Evolutionary conservation across 2,113 vertebrate genomes (phyloP), one percentile per base, ranked within the genome.

Genomic region (Lanius ludovicianus): DNA sequence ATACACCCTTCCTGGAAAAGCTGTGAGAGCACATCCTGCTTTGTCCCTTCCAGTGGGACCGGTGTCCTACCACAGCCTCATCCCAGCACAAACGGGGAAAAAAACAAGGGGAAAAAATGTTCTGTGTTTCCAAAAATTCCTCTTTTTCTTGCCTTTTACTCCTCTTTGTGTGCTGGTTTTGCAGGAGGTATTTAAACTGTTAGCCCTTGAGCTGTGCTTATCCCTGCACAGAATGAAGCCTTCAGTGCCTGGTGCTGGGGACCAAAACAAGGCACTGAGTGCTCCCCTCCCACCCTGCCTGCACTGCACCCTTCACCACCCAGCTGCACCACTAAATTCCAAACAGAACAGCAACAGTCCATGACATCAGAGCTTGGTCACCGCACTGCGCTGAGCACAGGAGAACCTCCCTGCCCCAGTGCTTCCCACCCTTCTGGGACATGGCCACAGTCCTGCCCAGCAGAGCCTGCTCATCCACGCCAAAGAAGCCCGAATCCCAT

Each of bases 31-130:
- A 56, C 49, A 52, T 1, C 37, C 69, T 20, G 55, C 3, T 6
- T 17, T 49, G 37, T 22, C 10, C 59, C 79, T 13, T 24, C 47
- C 75, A 42, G 39, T 8, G 25, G 25, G 33, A 41, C 2, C 59
- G 2, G 5, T 1, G 17, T 25, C 67, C 30, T 1, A 18, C 24
- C 37, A 8, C 76, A 49, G 70, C 67, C 57, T 22, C 33, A 11
- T 1, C 42, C 24, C 64, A 55, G 42, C 74, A 80, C 27, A 19
- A 9, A n/a, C 0, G 3, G 22, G 39, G 14, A 6, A 41, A 55
- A 20, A 11, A 5, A 5, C 3, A 50, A 1, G 2, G 3, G 3
- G 1, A 4, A 37, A 31, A 46, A 3, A 42, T 2, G 10, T 28
- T 35, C 41, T 24, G 47, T 5, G 0, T 55, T 65, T 65, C 77